Base-by-base conservation (phyloP, 2,888 invertebrate genomes). In the Dioctria rufipes region DNA sequence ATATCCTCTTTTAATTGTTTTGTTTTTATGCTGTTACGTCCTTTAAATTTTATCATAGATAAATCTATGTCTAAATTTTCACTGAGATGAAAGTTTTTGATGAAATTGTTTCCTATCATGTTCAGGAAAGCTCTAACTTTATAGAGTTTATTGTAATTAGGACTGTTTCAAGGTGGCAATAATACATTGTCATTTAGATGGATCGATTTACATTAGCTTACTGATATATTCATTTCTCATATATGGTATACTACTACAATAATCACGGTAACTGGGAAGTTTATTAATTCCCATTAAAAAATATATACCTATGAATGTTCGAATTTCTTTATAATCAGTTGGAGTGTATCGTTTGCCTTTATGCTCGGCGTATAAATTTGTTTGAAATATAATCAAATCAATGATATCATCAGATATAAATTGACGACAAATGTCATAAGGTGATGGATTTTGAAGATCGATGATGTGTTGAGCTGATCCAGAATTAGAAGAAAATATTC, bases 101-200 rank as follows among this genome's bases (percentile, higher is more conserved):
- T 42, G 43, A 66, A 66, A 66, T 42, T 66, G 3, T 66, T 42
- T 13, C 8, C 11, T 66, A 42, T 42, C 66, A 5, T 43, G n/a
- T 66, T n/a, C 43, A 66, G 11, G 13, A 66, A 39, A 5, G 65
- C 3, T 8, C 40, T 1, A 66, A 66, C 43, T 66, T 66, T 66
- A 3, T 40, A 66, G 8, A 43, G n/a, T 66, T 66, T 42, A n/a
- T 66, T 42, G 13, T 42, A 66, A 42, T 66, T 43, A 42, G 43
- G 11, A 42, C 42, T 43, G 13, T 66, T 42, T 66, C 43, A 3
- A 8, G 8, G 5, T 51, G 69, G 69, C 25, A 37, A 13, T 37
- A 69, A 51, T 9, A 51, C n/a, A 51, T 69, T 69, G 37, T 69
- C 69, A 51, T 69, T 69, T 3, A 69, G 49, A 51, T 69, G 69